Evolutionary conservation across 2,797 vertebrate species (phyloP).

Genomic region (Danionella dracula): DNA sequence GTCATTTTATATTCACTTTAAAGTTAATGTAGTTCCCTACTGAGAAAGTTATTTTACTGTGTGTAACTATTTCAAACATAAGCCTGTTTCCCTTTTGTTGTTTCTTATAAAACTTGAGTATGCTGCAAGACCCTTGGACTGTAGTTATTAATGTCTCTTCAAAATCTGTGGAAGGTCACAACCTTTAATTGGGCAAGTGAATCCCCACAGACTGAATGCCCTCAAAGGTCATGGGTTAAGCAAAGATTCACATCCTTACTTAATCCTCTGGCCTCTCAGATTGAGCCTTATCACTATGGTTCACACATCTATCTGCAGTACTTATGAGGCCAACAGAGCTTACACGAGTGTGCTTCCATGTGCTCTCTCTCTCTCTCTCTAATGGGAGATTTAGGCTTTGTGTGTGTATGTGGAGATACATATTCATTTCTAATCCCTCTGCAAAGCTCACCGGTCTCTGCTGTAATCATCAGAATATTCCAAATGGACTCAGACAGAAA

Average conservation of each 20-base stretch:
- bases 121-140: background rate
- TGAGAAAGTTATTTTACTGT: no score
- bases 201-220: background rate
- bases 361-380: background rate
- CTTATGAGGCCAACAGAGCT: slow-evolving; percentile 50
- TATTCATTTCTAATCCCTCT: slow-evolving; percentile 40
- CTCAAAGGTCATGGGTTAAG: slow-evolving; percentile 37
- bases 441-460: slow-evolving; percentile 16
- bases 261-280: slow-evolving; percentile 36
- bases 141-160: background rate
- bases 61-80: background rate
- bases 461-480: slow-evolving; percentile 35
- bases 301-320: slow-evolving; percentile 52
- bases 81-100: no score
- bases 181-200: background rate
- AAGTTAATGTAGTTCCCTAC: no score
- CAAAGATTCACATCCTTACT: slow-evolving; percentile 43
- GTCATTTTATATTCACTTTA: no score
- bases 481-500: slow-evolving; percentile 6
- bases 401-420: slow-evolving; percentile 38
- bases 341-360: slow-evolving; percentile 10
- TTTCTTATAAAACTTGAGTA: background rate
- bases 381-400: slow-evolving; percentile 30
- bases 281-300: slow-evolving; percentile 36
- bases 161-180: slow-evolving; percentile 4